Evolutionary conservation across 2,113 vertebrate genomes (phyloP).

Genomic region (Chrysemys picta): DNA sequence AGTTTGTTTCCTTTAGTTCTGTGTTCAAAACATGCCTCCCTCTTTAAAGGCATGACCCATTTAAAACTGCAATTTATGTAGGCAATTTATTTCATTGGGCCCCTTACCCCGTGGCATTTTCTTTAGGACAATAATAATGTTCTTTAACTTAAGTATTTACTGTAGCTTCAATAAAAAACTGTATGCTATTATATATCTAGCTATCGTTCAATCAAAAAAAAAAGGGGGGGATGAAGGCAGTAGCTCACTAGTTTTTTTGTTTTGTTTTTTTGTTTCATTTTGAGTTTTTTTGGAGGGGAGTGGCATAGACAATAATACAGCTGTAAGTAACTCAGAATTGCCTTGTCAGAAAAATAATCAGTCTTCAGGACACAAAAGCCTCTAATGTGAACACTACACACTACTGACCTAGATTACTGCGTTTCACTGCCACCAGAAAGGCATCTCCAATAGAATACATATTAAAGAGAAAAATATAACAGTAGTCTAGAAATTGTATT

Average conservation of each 20-base stretch:
- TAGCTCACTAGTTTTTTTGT: not conserved
- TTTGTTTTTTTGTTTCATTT: not conserved
- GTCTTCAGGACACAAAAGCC: not conserved
- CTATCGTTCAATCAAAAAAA: not conserved
- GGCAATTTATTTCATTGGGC: not conserved
- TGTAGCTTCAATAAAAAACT: not conserved
- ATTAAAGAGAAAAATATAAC: not conserved
- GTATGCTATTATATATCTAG: not conserved
- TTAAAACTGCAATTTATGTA: not conserved
- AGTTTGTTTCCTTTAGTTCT: not conserved
- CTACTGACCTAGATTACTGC: not conserved
- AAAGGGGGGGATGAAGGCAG: not conserved
- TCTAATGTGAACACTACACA: not conserved
- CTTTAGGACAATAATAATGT: not conserved
- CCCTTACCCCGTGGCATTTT: not conserved
- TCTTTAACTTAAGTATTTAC: not conserved
- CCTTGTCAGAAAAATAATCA: not conserved
- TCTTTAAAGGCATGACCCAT: not conserved
- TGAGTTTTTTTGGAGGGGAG: not conserved
- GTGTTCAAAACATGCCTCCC: not conserved
- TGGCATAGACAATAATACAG: not conserved
- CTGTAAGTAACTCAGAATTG: constrained; percentile 24
- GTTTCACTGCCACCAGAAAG: not conserved
- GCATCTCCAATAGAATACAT: not conserved
- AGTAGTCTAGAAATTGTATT: not conserved